phyloP scores from a whole-genome alignment of 2,888 invertebrate species.

The Arge pagana region DNA sequence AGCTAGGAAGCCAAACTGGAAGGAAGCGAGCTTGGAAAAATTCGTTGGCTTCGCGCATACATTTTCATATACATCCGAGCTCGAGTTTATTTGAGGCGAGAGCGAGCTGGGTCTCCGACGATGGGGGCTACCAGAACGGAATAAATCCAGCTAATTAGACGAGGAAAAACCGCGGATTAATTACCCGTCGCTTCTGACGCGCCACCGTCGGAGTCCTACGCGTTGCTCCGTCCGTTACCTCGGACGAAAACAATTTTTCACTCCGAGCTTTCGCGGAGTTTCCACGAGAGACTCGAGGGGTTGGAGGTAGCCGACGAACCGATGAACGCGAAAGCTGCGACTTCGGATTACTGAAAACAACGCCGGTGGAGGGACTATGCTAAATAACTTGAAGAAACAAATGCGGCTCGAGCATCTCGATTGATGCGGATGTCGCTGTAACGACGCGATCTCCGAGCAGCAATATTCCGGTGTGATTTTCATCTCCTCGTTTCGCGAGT shows the following conservation, averaged over 20 bases:
- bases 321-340: conserved; percentile 28
- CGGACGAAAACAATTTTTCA: conserved; percentile 25
- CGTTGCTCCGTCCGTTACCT: conserved; percentile 25
- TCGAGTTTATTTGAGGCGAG: conserved; percentile 37
- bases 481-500: no score
- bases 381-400: no score
- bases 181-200: conserved; percentile 49
- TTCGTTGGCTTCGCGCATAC: conserved; percentile 57
- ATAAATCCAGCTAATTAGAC: conserved; percentile 58
- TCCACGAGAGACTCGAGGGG: conserved; percentile 14
- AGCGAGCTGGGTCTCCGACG: no score
- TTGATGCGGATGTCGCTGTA: no score
- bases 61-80: conserved; percentile 60
- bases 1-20: conserved; percentile 28
- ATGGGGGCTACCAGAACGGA: conserved; percentile 54
- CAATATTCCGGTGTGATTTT: no score
- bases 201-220: conserved; percentile 41
- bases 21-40: conserved; percentile 54
- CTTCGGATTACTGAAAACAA: conserved; percentile 23
- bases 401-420: no score
- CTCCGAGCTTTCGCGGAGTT: conserved; percentile 22
- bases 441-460: no score
- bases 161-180: conserved; percentile 58
- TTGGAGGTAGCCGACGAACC: conserved; percentile 4
- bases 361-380: not conserved